Conservation (phyloP, 2,888 invertebrate species). For the Steinernema scapterisci region DNA sequence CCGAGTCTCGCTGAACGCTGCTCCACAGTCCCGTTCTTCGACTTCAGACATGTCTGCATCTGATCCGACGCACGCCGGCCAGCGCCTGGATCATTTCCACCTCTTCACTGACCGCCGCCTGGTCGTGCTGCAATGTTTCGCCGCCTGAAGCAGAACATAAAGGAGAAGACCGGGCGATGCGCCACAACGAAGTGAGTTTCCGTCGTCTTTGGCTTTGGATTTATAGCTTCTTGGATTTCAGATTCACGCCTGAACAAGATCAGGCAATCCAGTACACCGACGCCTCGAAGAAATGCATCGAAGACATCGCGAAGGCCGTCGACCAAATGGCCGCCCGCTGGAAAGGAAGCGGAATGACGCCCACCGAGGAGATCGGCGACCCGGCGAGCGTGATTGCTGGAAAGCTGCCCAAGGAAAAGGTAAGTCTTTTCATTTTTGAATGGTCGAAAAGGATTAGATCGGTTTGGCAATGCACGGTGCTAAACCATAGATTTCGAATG, state of each 20-base stretch:
- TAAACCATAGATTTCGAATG: no score
- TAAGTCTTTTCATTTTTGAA: not conserved
- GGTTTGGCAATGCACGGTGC: no score
- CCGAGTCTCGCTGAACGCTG: no score
- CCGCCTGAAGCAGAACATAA: constrained; percentile 33
- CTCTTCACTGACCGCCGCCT: not conserved
- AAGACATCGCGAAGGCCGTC: constrained; percentile 4
- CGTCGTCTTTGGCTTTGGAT: no score
- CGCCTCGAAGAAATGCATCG: not conserved
- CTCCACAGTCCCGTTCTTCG: no score
- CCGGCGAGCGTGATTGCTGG: not conserved
- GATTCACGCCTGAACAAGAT: constrained; percentile 10
- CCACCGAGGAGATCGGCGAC: constrained; percentile 31
- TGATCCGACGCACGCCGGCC: no score
- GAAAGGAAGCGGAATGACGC: constrained; percentile 15
- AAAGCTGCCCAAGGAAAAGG: constrained; percentile 28
- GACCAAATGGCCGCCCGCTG: not conserved
- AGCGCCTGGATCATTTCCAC: not conserved
- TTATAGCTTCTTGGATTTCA: not conserved
- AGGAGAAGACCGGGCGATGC: constrained; percentile 32
- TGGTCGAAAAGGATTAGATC: no score
- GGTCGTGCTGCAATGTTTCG: constrained; percentile 27
- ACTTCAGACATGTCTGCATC: no score
- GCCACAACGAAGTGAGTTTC: not conserved
- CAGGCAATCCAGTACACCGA: not conserved